Conservation (phyloP, 2,113 vertebrate genomes). For the Thamnophis sirtalis region DNA sequence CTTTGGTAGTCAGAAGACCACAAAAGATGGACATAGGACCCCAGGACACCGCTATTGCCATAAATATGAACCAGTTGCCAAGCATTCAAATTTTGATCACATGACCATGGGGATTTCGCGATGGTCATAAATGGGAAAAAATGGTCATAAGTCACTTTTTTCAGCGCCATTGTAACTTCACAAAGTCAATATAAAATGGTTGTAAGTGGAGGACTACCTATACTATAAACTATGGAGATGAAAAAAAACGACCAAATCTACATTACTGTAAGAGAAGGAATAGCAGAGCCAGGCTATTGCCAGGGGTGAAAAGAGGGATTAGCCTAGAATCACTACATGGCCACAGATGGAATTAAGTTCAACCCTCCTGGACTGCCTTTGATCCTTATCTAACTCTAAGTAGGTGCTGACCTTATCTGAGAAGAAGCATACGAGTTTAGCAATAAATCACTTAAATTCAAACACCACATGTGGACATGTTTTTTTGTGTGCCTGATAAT, state of each 20-base stretch:
- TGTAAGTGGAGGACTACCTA: not conserved
- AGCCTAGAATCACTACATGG: not conserved
- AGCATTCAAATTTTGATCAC: not conserved
- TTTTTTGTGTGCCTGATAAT: not conserved
- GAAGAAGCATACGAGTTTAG: not conserved
- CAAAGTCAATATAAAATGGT: not conserved
- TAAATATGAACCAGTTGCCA: not conserved
- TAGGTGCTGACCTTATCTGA: not conserved
- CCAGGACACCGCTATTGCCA: not conserved
- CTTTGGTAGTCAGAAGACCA: not conserved
- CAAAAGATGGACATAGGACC: not conserved
- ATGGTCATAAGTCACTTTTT: not conserved
- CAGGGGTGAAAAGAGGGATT: not conserved
- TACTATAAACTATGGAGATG: not conserved
- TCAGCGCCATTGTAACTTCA: not conserved
- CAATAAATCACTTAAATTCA: not conserved
- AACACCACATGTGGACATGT: not conserved
- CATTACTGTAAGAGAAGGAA: not conserved
- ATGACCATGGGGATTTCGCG: not conserved
- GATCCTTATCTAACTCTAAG: not conserved
- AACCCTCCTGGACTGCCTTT: not conserved
- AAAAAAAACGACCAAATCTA: not conserved
- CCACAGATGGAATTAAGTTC: not conserved
- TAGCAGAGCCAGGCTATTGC: not conserved
- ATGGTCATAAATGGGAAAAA: not conserved